Base-by-base conservation (phyloP, 1,140 invertebrate genomes). In the Cyphomyrmex costatus region DNA sequence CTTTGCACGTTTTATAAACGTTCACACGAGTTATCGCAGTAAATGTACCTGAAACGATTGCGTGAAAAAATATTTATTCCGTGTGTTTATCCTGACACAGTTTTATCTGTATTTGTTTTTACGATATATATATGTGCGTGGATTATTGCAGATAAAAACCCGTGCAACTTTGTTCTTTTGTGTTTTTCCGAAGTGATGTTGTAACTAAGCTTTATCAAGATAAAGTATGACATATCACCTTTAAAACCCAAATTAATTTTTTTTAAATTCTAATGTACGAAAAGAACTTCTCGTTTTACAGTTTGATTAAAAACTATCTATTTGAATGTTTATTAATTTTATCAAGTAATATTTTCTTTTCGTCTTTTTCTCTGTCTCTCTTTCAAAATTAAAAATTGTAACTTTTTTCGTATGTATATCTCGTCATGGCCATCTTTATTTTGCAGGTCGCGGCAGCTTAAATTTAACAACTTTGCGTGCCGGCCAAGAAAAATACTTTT, bases 31-130 rank as follows among this genome's bases (percentile, higher is more conserved):
- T 70, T 80, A 80, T 70, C 78, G 71, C 71, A 7, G 71, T 70
- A 80, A 80, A 80, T 80, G 78, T 70, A 56, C 51, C 63, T 70
- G 63, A 70, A 80, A 80, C 78, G 78, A 80, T 80, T 56, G 78
- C 63, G 78, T 70, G 78, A 70, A 70, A 80, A 80, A 80, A 80
- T 80, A 80, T 80, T 80, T 80, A 80, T 80, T 58, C 78, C 78
- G 49, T 66, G 19, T 80, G 78, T 80, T 80, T 80, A 56, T 80
- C 49, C 49, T 80, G 51, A 70, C 63, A 53, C 63, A 68, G 49
- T 80, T 78, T 78, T 80, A 80, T 70, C 78, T 80, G 65, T 80
- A 80, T 80, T 80, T 70, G 33, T 21, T 42, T 19, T 56, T 19
- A 30, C 61, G 19, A 56, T 30, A 53, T 46, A 53, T 46, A 68